Evolutionary conservation across 1,140 invertebrate species (phyloP), one percentile per base, ranked within the genome.

Genomic region (Pristionchus pacificus): DNA sequence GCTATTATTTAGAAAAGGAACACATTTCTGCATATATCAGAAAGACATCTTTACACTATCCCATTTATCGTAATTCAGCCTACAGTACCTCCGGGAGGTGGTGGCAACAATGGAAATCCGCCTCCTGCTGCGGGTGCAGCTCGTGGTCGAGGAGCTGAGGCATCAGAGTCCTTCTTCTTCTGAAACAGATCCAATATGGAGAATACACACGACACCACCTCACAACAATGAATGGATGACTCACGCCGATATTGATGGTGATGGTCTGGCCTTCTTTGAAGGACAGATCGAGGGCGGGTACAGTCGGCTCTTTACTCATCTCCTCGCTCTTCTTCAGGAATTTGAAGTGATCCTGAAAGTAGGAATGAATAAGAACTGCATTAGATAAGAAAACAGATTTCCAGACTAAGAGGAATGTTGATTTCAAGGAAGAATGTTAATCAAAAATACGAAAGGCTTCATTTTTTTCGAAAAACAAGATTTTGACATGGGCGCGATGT

Each of bases 211-310:
- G 38, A 6, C 6, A 49, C 19, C n/a, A n/a, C n/a, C n/a, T n/a
- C n/a, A 65, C 10, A 60, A 62, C n/a, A 1, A 68, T 60, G 68
- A 59, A 61, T 38, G 13, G 27, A 67, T 65, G 2, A 65, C 72
- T 71, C 60, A 81, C 78, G 28, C 83, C 80, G 64, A 82, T 72
- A 70, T 83, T 84, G 31, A 82, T 79, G n/a, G 80, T 84, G 65
- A 82, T 82, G 0, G 80, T 82, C 58, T 82, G 82, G 1, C 80
- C 80, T 64, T 83, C 80, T 70, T 84, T 80, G 71, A 83, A 83
- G 58, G 81, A 70, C 25, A 83, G 72, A 76, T 84, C 81, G 28
- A 84, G 70, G n/a, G 60, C 71, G 24, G 81, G 79, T 3, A 59
- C 68, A 28, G 32, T 67, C 19, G 77, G 65, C 30, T 79, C 65